These are phyloP conservation scores for Siniperca knerii DNA, from an alignment of 2,113 vertebrate species.

Conservation along the genomic window DNA sequence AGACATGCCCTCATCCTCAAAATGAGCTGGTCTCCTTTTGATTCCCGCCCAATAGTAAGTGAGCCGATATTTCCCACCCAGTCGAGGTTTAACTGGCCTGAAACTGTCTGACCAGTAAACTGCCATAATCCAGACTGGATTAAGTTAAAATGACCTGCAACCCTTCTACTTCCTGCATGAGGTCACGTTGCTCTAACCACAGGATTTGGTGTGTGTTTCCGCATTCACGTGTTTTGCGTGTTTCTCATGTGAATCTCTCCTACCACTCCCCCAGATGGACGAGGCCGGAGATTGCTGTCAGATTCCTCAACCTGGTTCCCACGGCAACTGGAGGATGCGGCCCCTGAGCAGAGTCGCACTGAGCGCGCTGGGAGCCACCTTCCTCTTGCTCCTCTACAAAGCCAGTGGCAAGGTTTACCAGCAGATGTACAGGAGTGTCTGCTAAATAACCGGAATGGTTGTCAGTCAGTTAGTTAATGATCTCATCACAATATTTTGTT, in stretches of 20 bases:
- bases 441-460: background rate
- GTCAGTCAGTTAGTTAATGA: background rate
- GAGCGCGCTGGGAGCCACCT: conserved; percentile 81
- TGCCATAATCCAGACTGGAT: conserved; percentile 43
- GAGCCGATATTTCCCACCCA: conserved; percentile 40
- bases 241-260: conserved; percentile 31
- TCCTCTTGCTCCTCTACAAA: conserved; percentile 83
- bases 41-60: conserved; percentile 20
- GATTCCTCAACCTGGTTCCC: conserved; percentile 76
- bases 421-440: background rate
- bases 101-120: conserved; percentile 1
- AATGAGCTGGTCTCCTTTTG: conserved; percentile 24
- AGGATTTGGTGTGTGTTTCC: background rate
- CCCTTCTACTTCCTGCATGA: conserved; percentile 30
- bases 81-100: conserved; percentile 4
- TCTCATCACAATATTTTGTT: background rate
- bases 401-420: conserved; percentile 63
- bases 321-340: conserved; percentile 62
- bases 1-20: conserved; percentile 51
- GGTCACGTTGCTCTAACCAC: background rate
- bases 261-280: conserved; percentile 76
- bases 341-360: conserved; percentile 76
- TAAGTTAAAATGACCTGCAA: conserved; percentile 10
- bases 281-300: conserved; percentile 78
- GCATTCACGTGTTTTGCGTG: background rate